phyloP scores from a whole-genome alignment of 2,797 vertebrate genomes.

The Leucoraja ocellata region DNA sequence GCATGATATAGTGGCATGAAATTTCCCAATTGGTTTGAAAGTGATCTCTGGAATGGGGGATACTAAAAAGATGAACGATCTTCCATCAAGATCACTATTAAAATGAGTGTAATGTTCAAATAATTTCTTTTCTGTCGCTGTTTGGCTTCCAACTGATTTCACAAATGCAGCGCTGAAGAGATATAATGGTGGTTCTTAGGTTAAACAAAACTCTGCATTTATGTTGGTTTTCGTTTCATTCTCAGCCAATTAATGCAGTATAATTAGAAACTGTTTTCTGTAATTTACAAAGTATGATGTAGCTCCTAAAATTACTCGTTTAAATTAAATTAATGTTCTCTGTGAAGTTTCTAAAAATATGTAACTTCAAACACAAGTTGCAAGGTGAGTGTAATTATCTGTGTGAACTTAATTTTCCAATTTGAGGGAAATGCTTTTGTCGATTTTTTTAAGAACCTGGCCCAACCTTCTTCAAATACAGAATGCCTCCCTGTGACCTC shows the following conservation, averaged over 20 bases:
- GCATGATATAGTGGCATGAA: no score
- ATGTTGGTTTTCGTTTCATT: slow-evolving; percentile 13
- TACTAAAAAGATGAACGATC: background rate
- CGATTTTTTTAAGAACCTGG: background rate
- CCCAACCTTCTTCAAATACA: background rate
- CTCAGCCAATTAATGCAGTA: slow-evolving; percentile 23
- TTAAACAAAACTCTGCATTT: slow-evolving; percentile 28
- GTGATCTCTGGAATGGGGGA: background rate
- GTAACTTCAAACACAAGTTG: background rate
- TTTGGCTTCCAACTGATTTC: slow-evolving; percentile 27
- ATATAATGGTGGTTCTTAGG: slow-evolving; percentile 16
- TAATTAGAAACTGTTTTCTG: slow-evolving; percentile 22
- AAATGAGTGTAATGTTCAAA: slow-evolving; percentile 13
- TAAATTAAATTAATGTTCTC: background rate
- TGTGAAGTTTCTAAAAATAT: background rate
- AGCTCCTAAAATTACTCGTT: slow-evolving; percentile 11
- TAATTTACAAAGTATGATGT: slow-evolving; percentile 30
- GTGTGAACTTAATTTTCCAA: background rate
- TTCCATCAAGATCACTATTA: slow-evolving; percentile 20
- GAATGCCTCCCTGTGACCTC: background rate
- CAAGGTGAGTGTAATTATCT: slow-evolving; percentile 30
- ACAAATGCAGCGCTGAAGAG: background rate
- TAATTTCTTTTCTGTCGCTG: slow-evolving; percentile 35
- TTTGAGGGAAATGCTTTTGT: slow-evolving; percentile 19
- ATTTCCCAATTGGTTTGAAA: background rate